Evolutionary conservation across 1,140 invertebrate genomes (phyloP), one percentile per base, ranked within the genome.

Genomic region (Anagrus nilaparvatae): DNA sequence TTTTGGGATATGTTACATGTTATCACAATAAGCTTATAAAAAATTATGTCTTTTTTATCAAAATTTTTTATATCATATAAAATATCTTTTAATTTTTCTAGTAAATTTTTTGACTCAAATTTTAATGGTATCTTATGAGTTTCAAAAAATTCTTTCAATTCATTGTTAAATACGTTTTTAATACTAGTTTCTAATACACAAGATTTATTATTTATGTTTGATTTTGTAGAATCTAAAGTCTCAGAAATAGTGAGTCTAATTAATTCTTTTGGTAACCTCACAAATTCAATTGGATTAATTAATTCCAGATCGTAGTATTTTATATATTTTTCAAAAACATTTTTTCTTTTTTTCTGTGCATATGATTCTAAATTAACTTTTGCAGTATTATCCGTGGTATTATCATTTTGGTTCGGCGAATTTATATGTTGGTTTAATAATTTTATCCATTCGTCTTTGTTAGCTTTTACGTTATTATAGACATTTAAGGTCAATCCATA

Each of bases 1-100:
- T n/a, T 25, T 25, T 43, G 30, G 7, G 16, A 8, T 17, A 49
- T 47, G 13, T 43, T 47, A 3, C 43, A 31, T 2, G 29, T 32
- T 21, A 48, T 45, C 7, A 29, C 28, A 0, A 52, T 6, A 19
- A 52, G 30, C 19, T 47, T 49, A 5, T 36, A 34, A 36, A 52
- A 49, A 33, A 52, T 49, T 6, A 45, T 29, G 28, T 46, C 17
- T 3, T 31, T 40, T 16, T 45, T 43, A 1, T 36, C 13, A 13
- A 47, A 35, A n/a, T 21, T 12, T 12, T 33, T 5, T 16, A 49
- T 17, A 25, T 49, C 44, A 2, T 14, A 12, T 2, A 52, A 14
- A 31, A 52, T 36, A 17, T 27, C 16, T 3, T 16, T 25, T 23
- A 52, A 45, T 19, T 49, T 18, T 4, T 46, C 23, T 19, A 21